Evolutionary conservation across 2,797 vertebrate species (phyloP).

Genomic region (Falco rusticolus): DNA sequence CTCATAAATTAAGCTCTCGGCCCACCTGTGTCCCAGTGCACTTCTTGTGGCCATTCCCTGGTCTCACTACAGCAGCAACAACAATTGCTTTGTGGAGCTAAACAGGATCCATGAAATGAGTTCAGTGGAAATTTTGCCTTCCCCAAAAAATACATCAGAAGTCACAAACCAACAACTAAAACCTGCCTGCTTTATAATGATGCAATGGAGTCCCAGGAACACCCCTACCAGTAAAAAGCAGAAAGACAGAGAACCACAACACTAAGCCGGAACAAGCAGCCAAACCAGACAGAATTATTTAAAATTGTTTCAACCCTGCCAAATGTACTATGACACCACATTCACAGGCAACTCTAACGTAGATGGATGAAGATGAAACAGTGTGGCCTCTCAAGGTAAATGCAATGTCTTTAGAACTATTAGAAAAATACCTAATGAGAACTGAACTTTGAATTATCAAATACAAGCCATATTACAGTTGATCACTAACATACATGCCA

Average conservation of each 20-base stretch:
- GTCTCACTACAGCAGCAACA: not conserved
- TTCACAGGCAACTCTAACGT: not conserved
- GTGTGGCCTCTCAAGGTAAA: not conserved
- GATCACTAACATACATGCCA: not conserved
- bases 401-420: not conserved
- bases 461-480: not conserved
- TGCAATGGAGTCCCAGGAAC: not conserved
- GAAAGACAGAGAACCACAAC: not conserved
- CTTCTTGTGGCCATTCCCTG: not conserved
- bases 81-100: not conserved
- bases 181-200: not conserved
- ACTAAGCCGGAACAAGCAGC: not conserved
- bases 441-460: not conserved
- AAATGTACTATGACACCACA: not conserved
- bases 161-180: not conserved
- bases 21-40: not conserved
- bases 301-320: not conserved
- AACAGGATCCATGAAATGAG: not conserved
- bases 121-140: not conserved
- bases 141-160: not conserved
- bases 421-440: not conserved
- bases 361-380: not conserved
- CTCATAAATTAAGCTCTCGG: not conserved
- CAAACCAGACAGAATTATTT: not conserved
- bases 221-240: not conserved